Conservation (phyloP, 2,888 invertebrate genomes). For the Malacosoma neustria region DNA sequence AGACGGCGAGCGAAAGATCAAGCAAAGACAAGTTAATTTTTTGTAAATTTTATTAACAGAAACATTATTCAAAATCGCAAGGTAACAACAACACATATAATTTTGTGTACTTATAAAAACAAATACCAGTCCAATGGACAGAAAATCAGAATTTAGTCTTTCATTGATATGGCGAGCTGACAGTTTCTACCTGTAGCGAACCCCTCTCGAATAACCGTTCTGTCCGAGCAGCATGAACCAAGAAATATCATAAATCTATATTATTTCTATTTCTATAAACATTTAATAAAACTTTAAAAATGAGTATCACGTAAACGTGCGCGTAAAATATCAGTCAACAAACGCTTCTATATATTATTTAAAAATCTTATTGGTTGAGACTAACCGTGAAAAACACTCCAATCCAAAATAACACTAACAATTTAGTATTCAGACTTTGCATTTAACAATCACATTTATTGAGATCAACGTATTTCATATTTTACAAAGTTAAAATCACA, state of each 20-base stretch:
- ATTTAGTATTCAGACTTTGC: conserved; percentile 19
- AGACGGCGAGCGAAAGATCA: conserved; percentile 19
- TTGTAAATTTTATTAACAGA: conserved; percentile 49
- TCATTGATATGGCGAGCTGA: conserved; percentile 14
- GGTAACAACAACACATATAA: conserved; percentile 39
- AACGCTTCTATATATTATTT: conserved; percentile 34
- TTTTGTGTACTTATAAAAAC: conserved; percentile 44
- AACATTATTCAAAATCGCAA: conserved; percentile 50
- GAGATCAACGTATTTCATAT: conserved; percentile 22
- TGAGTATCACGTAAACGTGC: conserved; percentile 38
- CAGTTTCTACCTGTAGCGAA: conserved; percentile 58
- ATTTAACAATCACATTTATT: conserved; percentile 12
- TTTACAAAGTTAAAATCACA: too few species aligned
- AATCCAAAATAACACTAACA: conserved; percentile 14
- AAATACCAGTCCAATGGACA: conserved; percentile 7
- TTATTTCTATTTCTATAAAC: conserved; percentile 31
- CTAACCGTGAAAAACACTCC: conserved; percentile 30
- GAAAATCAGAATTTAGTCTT: not conserved
- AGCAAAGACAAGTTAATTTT: conserved; percentile 41
- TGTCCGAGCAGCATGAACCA: conserved; percentile 62
- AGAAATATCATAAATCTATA: conserved; percentile 41
- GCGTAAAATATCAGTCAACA: conserved; percentile 53
- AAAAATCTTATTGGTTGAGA: conserved; percentile 4
- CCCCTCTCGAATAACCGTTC: conserved; percentile 64
- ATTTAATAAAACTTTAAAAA: conserved; percentile 49